A percentile compares a stretch with the other conserved stretches of the same genome.
Conservation (phyloP, 1,140 invertebrate genomes). For the Panagrolaimus sp. region DNA sequence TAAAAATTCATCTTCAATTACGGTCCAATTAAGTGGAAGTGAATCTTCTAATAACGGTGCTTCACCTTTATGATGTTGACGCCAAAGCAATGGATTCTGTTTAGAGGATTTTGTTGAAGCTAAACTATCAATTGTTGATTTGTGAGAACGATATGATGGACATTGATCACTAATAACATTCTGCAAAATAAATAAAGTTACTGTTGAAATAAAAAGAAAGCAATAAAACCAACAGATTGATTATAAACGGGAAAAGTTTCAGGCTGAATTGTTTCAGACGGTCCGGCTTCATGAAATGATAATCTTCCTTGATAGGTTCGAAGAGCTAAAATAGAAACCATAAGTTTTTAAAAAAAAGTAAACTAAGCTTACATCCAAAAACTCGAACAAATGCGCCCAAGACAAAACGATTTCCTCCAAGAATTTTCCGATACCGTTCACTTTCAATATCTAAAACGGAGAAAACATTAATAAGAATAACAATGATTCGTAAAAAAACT, state of each 20-base stretch:
- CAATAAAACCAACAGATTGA: not conserved
- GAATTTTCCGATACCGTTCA: not conserved
- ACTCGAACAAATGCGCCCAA: not conserved
- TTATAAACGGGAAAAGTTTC: not conserved
- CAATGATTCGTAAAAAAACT: not conserved
- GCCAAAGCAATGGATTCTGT: not conserved
- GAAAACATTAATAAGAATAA: not conserved
- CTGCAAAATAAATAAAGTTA: no score
- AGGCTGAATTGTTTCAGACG: not conserved
- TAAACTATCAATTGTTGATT: no score
- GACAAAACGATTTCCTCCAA: not conserved
- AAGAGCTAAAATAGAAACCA: no score
- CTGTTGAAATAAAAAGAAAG: no score
- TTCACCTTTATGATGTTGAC: not conserved
- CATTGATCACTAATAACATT: not conserved
- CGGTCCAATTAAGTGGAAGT: not conserved
- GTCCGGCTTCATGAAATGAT: not conserved
- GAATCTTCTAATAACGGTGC: not conserved
- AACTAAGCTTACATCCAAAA: no score
- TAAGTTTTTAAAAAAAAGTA: no score
- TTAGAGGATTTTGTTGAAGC: no score
- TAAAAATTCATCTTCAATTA: not conserved
- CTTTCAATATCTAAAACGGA: slow-evolving; percentile 5
- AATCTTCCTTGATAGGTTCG: slow-evolving; percentile 1
- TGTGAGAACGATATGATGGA: not conserved